Base-by-base conservation (phyloP, 2,113 vertebrate genomes). In the Lamprologus callipterus region DNA sequence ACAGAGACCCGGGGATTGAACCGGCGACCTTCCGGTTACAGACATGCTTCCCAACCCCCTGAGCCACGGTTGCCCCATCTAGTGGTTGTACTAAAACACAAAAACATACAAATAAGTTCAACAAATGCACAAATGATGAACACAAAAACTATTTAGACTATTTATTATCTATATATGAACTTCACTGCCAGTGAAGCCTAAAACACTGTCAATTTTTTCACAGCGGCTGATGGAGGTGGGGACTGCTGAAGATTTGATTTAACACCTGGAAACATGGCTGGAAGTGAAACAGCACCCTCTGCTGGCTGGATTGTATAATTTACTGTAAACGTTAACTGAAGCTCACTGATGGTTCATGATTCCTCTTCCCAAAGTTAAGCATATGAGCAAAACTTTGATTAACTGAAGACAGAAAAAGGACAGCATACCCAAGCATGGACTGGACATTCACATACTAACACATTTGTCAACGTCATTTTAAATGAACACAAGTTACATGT, bases 1-100 rank as follows among this genome's bases (percentile, higher is more conserved):
- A 45, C 42, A 16, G 42, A 45, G 13, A 7, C 1, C 42, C 13
- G 1, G 13, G 42, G 13, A 45, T 2, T 6, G 0, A 45, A 0
- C 42, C 3, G 13, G 42, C 42, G 0, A 45, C 42, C 42, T 45
- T 45, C 1, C 42, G 6, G 42, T 45, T 45, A 45, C 42, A 45
- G 13, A 45, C 14, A 45, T 3, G 13, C 6, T 45, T 45, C 13
- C 42, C 3, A 45, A 45, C 3, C 42, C 42, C 6, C 13, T 45
- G 42, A 45, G 42, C 42, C 42, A 47, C 6, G 0, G 14, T 47
- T 0, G 6, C 45, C 42, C 42, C 42, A 47, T 7, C 16, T 47
- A 47, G 45, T 47, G 0, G 63, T 0, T 12, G 31, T 35, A 12
- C 2, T 63, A 63, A 65, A 37, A 13, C 33, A 37, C 3, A 63